Percentiles rank a stretch among this genome's conserved stretches.
Conservation (phyloP, 30 jellyfish, hydroid and myxozoan genomes). For the Calvadosia cruxmelitensis region DNA sequence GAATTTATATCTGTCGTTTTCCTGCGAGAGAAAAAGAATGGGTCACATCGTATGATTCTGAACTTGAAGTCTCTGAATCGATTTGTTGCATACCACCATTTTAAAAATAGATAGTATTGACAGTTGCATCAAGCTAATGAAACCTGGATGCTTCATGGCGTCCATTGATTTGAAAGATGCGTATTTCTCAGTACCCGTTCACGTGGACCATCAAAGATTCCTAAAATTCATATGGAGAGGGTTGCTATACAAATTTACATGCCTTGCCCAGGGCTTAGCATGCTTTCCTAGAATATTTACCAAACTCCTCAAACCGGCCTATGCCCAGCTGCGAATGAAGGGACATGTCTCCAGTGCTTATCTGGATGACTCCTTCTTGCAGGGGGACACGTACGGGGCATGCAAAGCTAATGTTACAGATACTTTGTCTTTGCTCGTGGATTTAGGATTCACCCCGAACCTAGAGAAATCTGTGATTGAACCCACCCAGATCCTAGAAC, state of each 20-base stretch:
- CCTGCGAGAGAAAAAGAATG: constrained; percentile 21
- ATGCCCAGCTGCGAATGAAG: constrained; percentile 2
- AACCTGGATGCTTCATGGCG: constrained; percentile 41
- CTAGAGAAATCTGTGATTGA: constrained; percentile 27
- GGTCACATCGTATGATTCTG: constrained; percentile 14
- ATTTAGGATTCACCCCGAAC: constrained; percentile 16
- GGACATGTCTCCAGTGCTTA: constrained; percentile 6
- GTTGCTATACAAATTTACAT: constrained; percentile 9
- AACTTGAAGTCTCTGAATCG: constrained; percentile 12
- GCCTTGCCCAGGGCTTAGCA: constrained; percentile 20
- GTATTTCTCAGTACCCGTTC: constrained; percentile 22
- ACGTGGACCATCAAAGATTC: constrained; percentile 14
- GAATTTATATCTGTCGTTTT: constrained; percentile 29
- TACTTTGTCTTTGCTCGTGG: constrained; percentile 5
- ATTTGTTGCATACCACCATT: constrained; percentile 8
- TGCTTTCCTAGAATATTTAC: constrained; percentile 17
- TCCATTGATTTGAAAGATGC: constrained; percentile 45
- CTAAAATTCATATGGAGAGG: constrained; percentile 11
- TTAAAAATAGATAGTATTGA: constrained; percentile 30
- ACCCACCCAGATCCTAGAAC: constrained; percentile 16
- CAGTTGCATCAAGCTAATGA: constrained; percentile 7
- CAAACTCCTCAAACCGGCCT: constrained; percentile 9
- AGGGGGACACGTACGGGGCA: constrained; percentile 6
- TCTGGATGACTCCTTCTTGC: constrained; percentile 14
- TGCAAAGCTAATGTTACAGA: constrained; percentile 13